Evolutionary conservation across 1,140 invertebrate species (phyloP).

Genomic region (Harlomillsia oculata): DNA sequence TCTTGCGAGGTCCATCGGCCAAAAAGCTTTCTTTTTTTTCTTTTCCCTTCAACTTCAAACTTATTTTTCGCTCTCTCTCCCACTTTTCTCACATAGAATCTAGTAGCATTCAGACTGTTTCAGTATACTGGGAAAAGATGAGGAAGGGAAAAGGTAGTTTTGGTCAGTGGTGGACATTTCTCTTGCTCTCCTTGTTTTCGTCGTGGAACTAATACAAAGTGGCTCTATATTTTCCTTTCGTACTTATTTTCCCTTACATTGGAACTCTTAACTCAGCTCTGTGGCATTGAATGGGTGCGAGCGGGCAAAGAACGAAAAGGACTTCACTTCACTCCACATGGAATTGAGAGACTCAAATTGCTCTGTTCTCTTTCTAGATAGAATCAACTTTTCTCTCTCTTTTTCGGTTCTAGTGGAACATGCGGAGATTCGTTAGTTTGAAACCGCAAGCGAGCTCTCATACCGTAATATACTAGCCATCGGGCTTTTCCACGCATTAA

Average conservation of each 20-base stretch:
- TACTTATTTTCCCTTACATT: not conserved
- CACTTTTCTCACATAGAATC: not conserved
- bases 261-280: no score
- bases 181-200: constrained; percentile 17
- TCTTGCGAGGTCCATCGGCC: constrained; percentile 20
- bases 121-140: not conserved
- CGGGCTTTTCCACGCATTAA: no score
- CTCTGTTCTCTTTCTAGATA: no score
- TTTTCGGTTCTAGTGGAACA: no score
- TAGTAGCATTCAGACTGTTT: not conserved
- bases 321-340: no score
- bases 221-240: not conserved
- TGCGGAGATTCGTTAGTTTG: no score
- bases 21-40: constrained; percentile 17
- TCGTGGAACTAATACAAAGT: constrained; percentile 9
- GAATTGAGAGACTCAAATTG: no score
- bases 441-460: no score
- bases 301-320: no score
- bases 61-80: not conserved
- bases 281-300: no score
- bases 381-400: no score
- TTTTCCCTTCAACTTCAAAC: not conserved
- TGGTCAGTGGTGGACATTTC: constrained; percentile 15
- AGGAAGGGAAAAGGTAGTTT: constrained; percentile 15
- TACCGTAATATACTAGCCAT: no score